Percentiles rank a stretch among this genome's conserved stretches.
phyloP scores from a whole-genome alignment of 35 echinoderm and acorn worm species.

The Nesometra sesokonis region DNA sequence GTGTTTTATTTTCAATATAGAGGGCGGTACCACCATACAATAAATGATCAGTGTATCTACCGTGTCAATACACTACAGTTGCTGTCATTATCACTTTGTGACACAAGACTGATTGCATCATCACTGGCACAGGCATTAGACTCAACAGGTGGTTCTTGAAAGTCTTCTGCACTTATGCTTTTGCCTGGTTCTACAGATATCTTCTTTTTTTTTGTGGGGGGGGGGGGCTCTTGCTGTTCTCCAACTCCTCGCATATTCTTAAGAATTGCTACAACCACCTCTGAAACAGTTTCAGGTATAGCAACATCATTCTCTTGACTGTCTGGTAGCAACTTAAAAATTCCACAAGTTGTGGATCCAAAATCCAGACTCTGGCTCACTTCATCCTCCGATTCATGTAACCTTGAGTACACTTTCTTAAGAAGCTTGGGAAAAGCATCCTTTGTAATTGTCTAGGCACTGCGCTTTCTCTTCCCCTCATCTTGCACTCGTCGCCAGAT shows the following conservation, averaged over 20 bases:
- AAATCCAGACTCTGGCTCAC: background rate
- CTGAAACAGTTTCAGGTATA: slow-evolving; percentile 1
- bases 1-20: too few relatives aligned
- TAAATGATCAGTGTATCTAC: too few relatives aligned
- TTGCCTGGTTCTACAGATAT: slow-evolving; percentile 14
- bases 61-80: too few relatives aligned
- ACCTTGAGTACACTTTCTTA: background rate
- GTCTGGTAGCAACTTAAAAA: slow-evolving; percentile 12
- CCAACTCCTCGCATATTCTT: slow-evolving; percentile 1
- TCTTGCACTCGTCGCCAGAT: slow-evolving; percentile 19
- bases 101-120: background rate
- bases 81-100: too few relatives aligned
- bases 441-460: slow-evolving; percentile 25
- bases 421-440: background rate
- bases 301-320: background rate
- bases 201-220: slow-evolving; percentile 4
- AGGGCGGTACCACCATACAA: too few relatives aligned
- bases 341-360: slow-evolving; percentile 23
- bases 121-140: background rate
- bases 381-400: slow-evolving; percentile 3
- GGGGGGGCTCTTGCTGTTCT: too few relatives aligned
- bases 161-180: slow-evolving; percentile 23
- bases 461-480: slow-evolving; percentile 3
- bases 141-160: background rate
- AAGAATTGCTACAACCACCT: slow-evolving; percentile 12